Evolutionary conservation across 2,113 vertebrate genomes (phyloP), one percentile per base, ranked within the genome.

Genomic region (Callionymus lyra): DNA sequence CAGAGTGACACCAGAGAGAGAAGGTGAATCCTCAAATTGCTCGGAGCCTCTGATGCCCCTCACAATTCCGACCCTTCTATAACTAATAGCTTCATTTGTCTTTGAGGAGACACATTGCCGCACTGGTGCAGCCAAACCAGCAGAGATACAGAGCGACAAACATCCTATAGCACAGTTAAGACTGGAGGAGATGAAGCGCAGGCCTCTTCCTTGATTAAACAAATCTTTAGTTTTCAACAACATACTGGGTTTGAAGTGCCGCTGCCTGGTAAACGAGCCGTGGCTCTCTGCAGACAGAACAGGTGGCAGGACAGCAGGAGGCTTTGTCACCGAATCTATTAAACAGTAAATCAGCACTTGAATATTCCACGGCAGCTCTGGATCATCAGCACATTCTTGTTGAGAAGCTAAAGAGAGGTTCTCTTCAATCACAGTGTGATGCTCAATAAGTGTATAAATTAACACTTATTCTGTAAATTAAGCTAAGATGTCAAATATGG

Each of bases 261-360:
- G 53, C 56, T 16, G 47, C 8, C 16, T 53, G 59, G 54, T 57
- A 71, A 72, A 83, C 52, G 41, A 67, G 58, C 50, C 36, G 10
- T 54, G 48, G 47, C 56, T 65, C 31, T 49, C 51, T 27, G 50
- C 17, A 72, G 70, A 68, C 49, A 32, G 72, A 85, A 74, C 85
- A 85, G 80, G 75, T 81, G 80, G 79, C 47, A 33, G 57, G 50
- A 70, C 77, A 82, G 82, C 81, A 66, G 81, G 82, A 75, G 48
- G 64, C 47, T 53, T 80, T 62, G 45, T 56, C 71, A 12, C 77
- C 61, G 70, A 80, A 79, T 83, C 65, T 56, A 78, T 83, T 70
- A 73, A 52, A 60, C 70, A 60, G 68, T 65, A 74, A 79, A 80
- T 76, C 65, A 72, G 53, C 53, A 39, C 63, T 76, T 72, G 50